Evolutionary conservation across 2,797 vertebrate genomes (phyloP), one percentile per base, ranked within the genome.

Genomic region (Cottoperca gobio): DNA sequence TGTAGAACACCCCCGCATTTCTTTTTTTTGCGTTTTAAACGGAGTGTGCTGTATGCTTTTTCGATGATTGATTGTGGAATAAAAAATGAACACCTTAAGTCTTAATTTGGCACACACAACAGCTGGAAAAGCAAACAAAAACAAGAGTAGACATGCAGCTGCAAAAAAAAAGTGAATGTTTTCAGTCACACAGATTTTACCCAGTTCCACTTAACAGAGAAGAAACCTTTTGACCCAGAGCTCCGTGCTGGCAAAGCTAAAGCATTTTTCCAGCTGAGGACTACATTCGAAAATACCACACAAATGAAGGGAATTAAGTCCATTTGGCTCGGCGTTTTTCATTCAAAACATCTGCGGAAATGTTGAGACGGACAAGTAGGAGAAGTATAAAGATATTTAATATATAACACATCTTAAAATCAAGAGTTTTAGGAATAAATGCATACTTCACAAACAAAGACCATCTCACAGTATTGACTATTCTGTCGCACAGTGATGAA

Each of bases 1-100:
- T 92, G 92, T 76, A 79, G 79, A 92, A 93, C 92, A 92, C 90
- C 91, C 91, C 89, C 84, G 35, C 91, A 89, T 92, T 92, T n/a
- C n/a, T n/a, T n/a, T n/a, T n/a, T n/a, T n/a, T n/a, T n/a, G n/a
- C n/a, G n/a, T 91, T 83, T 89, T 24, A 86, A 89, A 87, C 58
- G 17, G 63, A 85, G 73, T 89, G 79, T 73, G 83, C 73, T 65
- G 73, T 43, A 17, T 57, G 75, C 40, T 72, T 74, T 70, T 73
- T 69, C 24, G 53, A 81, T 82, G 88, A 90, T 83, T 88, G 87
- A 90, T 86, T 79, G 63, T 70, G 78, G 83, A 86, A 84, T 81
- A 83, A 81, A 86, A 86, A 90, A 83, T 45, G 69, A 84, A 85
- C 88, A 91, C 84, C 87, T 90, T 70, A 53, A 79, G 70, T 83